A percentile compares a stretch with the other conserved stretches of the same genome.
phyloP scores from a whole-genome alignment of 2,113 vertebrate species.

The Neogale vison region DNA sequence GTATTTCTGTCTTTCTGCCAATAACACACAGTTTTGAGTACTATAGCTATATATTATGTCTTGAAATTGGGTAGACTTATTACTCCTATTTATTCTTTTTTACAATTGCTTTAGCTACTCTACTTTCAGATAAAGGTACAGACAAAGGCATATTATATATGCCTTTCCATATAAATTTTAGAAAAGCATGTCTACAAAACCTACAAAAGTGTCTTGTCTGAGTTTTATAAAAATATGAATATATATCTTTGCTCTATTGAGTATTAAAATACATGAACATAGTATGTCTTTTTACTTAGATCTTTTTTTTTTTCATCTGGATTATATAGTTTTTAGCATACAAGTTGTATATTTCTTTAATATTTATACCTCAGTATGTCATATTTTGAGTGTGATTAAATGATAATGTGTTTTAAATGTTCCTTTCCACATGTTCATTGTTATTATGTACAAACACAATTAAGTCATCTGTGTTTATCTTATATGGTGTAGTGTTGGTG shows the following conservation, averaged over 20 bases:
- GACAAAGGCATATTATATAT: not conserved
- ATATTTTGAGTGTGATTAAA: not conserved
- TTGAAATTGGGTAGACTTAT: not conserved
- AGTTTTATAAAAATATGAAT: not conserved
- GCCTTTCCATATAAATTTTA: not conserved
- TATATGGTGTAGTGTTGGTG: not conserved
- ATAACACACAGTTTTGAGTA: too few relatives aligned
- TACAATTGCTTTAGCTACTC: not conserved
- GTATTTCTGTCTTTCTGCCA: not conserved
- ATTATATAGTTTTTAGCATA: not conserved
- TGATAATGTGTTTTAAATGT: not conserved
- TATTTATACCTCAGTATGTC: not conserved
- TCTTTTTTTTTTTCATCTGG: not conserved
- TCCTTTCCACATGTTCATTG: not conserved
- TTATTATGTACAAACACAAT: not conserved
- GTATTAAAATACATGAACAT: not conserved
- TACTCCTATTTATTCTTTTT: not conserved
- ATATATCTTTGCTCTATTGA: not conserved
- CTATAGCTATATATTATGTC: too few relatives aligned
- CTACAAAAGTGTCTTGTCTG: not conserved
- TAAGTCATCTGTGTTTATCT: not conserved
- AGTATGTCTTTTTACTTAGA: not conserved
- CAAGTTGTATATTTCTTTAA: not conserved
- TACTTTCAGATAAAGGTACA: not conserved
- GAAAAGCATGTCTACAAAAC: not conserved